Evolutionary conservation across 2,113 vertebrate species (phyloP).

Genomic region (Agapornis roseicollis): DNA sequence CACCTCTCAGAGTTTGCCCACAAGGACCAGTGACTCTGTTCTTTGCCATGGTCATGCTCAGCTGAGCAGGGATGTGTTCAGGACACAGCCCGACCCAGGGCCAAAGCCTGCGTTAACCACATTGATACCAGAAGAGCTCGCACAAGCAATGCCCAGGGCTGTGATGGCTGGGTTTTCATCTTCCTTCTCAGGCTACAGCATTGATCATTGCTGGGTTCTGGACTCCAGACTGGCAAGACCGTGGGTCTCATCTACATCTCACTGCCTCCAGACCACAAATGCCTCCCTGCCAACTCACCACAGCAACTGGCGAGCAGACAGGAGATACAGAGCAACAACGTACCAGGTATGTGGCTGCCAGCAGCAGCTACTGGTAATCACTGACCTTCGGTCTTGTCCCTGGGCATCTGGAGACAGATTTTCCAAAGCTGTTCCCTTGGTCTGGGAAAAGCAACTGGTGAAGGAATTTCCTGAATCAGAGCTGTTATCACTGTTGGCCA

Average conservation of each 20-base stretch:
- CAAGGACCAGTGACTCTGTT: neutral
- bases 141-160: neutral
- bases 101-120: neutral
- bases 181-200: neutral
- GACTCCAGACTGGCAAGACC: slow-evolving; percentile 25
- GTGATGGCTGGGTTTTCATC: neutral
- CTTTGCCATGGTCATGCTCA: neutral
- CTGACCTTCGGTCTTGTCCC: slow-evolving; percentile 75
- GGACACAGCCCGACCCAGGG: neutral
- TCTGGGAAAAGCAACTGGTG: slow-evolving; percentile 90
- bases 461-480: slow-evolving; percentile 98
- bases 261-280: slow-evolving; percentile 30
- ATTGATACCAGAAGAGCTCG: neutral
- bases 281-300: slow-evolving; percentile 29
- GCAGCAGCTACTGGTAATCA: slow-evolving; percentile 39
- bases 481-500: slow-evolving; percentile 81
- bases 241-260: slow-evolving; percentile 15
- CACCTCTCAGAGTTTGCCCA: neutral
- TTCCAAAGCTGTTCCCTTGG: slow-evolving; percentile 79
- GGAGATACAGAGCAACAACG: slow-evolving; percentile 10
- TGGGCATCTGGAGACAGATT: slow-evolving; percentile 70
- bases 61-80: neutral
- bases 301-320: neutral
- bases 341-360: slow-evolving; percentile 29
- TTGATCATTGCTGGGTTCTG: neutral